Conservation (phyloP, 2,888 invertebrate species). For the Calameuta idolon region DNA sequence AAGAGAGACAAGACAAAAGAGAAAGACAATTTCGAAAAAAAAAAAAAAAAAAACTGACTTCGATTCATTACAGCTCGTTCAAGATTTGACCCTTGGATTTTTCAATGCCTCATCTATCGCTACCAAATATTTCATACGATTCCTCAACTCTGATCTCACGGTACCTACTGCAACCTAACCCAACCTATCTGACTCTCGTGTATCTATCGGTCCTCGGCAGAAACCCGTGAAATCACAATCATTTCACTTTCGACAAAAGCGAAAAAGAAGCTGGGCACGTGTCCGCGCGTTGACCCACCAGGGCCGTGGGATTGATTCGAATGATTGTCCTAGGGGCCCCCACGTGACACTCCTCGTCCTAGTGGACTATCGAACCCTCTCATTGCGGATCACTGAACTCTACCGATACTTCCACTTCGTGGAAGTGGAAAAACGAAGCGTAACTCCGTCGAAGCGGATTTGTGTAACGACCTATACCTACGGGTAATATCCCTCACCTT, state of each 20-base stretch:
- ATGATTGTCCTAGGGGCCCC: constrained; percentile 14
- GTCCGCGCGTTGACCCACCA: constrained; percentile 18
- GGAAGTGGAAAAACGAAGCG: neutral
- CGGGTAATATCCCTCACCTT: neutral
- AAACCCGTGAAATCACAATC: constrained; percentile 20
- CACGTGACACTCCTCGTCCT: constrained; percentile 30
- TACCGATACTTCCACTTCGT: neutral
- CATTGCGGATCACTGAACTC: constrained; percentile 17
- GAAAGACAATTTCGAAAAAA: neutral
- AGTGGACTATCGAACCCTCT: constrained; percentile 11
- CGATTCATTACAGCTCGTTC: too few relatives aligned
- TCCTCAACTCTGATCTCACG: neutral
- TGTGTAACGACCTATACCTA: neutral
- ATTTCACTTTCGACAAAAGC: constrained; percentile 23
- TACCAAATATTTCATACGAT: neutral
- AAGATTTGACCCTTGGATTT: neutral
- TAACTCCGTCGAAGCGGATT: neutral
- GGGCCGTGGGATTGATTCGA: constrained; percentile 21
- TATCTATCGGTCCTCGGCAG: neutral
- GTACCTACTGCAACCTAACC: too few relatives aligned
- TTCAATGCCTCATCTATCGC: too few relatives aligned
- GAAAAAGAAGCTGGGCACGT: constrained; percentile 21
- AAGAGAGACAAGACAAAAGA: neutral
- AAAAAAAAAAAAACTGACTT: too few relatives aligned
- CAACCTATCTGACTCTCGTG: neutral